Evolutionary conservation across 2,113 vertebrate genomes (phyloP), one percentile per base, ranked within the genome.

Genomic region (Osmerus mordax): DNA sequence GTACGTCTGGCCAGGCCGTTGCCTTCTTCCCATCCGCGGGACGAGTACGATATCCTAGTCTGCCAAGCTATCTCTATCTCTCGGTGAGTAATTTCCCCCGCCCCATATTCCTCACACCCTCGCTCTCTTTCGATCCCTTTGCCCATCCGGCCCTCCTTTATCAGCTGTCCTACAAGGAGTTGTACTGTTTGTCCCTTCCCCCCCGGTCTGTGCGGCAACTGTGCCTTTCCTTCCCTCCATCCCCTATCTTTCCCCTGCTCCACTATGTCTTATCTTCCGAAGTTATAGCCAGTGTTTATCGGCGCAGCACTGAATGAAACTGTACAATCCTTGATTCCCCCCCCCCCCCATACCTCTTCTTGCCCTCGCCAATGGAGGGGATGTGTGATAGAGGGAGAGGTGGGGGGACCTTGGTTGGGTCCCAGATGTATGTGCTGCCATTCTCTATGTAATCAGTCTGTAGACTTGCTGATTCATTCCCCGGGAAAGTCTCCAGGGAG

Each of bases 381-480:
- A 84, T 79, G 86, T 88, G 91, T 89, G 69, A 86, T 47, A 87
- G 91, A 90, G 84, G 87, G 78, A 86, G 91, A 88, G 89, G 91
- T 89, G 90, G 93, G 91, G 92, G 93, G 92, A 91, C 64, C 52
- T 54, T 63, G 74, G 66, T 64, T 7, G 64, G 54, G 14, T 23
- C 60, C 9, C 92, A 94, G 93, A 91, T 91, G 90, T 91, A 91
- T 93, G 93, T 91, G 92, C 90, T 91, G 93, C 92, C 93, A 90
- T 93, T 92, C 92, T 91, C 91, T 88, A 92, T 93, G 92, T 93
- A 92, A 95, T 93, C 92, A 92, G 90, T 89, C 90, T 91, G 91
- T 21, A 21, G 21, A 21, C 90, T 19, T 94, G 92, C 93, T 93
- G 94, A 94, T 93, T 94, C 94, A 93, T 91, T 93, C 92, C 89